Evolutionary conservation across 1,140 invertebrate genomes (phyloP), one percentile per base, ranked within the genome.

Genomic region (Drosophila quadrilineata): DNA sequence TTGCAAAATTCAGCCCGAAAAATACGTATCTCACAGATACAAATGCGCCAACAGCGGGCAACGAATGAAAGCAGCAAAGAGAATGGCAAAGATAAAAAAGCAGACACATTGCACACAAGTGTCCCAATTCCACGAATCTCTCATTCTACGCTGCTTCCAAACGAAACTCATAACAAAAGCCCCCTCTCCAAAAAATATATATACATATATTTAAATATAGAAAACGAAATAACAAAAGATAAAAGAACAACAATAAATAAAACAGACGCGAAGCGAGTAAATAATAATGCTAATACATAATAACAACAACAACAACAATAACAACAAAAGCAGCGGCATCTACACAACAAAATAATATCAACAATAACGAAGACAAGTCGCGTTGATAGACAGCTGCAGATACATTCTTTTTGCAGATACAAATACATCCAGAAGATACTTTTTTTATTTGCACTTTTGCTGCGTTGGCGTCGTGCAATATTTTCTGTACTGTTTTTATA

Each of bases 51-150:
- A 16, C 8, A 17, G 19, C 26, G 24, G 12, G 8, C 29, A 16
- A 38, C 6, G 29, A 43, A 36, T 10, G 48, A 56, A 50, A 48
- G 56, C 33, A 54, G 21, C 46, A 64, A 58, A 49, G 38, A 50
- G 17, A 62, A 45, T 49, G 31, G 57, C 10, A 49, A 46, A 31
- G 24, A 49, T 17, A 38, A 67, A 58, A 62, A 71, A 77, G 73
- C 52, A 49, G 64, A 74, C 54, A 71, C 59, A 75, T 75, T 88
- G 86, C 86, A 88, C 86, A 88, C 86, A 88, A 88, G 86, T 88
- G 86, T 88, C 86, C 86, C 87, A 88, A 49, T 88, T 88, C 80
- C 86, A 71, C 66, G 74, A 88, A 72, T 88, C 87, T 69, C 46
- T 62, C 86, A 84, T 88, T 88, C 86, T 66, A 88, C 80, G 80